Evolutionary conservation across 1,140 invertebrate species (phyloP).

Genomic region (Calliopsis andreniformis): DNA sequence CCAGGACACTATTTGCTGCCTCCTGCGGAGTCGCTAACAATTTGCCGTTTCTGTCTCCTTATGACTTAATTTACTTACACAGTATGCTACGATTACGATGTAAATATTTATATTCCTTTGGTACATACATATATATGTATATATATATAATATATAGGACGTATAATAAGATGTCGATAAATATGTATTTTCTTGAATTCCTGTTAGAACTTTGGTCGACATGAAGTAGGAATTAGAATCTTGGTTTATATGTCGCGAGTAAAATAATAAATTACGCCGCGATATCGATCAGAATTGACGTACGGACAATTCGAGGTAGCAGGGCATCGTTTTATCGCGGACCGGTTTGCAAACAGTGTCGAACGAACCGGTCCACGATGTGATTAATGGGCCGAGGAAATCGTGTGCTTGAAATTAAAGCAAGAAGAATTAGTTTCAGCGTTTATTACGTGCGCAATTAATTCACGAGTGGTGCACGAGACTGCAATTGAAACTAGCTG

Average conservation of each 20-base stretch:
- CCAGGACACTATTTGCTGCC: background rate
- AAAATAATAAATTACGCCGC: constrained; percentile 41
- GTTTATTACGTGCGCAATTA: constrained; percentile 10
- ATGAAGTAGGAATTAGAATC: no score
- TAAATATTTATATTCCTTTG: no score
- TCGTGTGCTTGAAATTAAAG: constrained; percentile 29
- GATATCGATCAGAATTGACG: constrained; percentile 45
- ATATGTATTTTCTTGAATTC: no score
- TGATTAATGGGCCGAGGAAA: constrained; percentile 46
- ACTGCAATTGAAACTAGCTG: constrained; percentile 6
- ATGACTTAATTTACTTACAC: background rate
- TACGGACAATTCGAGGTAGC: constrained; percentile 43
- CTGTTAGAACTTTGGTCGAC: no score
- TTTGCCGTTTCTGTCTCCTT: no score
- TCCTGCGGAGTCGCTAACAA: background rate
- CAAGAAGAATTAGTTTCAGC: constrained; percentile 22
- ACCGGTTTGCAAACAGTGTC: constrained; percentile 54
- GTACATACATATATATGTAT: no score
- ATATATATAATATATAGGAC: no score
- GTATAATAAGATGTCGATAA: no score
- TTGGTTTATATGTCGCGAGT: no score
- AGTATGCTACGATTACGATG: background rate
- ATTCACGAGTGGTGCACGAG: background rate
- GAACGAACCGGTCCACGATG: constrained; percentile 34
- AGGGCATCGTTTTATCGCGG: constrained; percentile 46